Evolutionary conservation across 2,888 invertebrate genomes (phyloP), one percentile per base, ranked within the genome.

Genomic region (Yponomeuta malinellus): DNA sequence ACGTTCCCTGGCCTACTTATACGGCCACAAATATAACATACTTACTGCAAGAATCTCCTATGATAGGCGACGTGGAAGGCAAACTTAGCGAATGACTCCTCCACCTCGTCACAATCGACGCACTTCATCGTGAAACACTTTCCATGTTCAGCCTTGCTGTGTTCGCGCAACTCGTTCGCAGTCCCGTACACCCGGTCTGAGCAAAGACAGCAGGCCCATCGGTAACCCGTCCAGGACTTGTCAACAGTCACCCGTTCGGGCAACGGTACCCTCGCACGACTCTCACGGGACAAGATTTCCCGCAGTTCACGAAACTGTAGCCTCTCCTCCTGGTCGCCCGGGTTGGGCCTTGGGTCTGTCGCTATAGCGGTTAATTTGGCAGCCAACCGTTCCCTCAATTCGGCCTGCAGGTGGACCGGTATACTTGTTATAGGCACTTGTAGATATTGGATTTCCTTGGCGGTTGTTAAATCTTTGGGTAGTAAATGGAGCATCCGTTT

Each of bases 101-200:
- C 93, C 10, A 93, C 87, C 85, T 93, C 94, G 63, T 92, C 92
- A 75, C 94, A 94, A 76, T 93, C 92, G 48, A 90, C 90, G 77
- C 94, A 94, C 78, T 92, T 88, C 76, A 93, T 94, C 73, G 91
- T 90, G 2, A 92, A 83, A 64, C 88, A 82, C 74, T 93, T 92
- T 76, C 91, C 90, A 77, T 94, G 94, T 70, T 88, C 85, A 31
- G 81, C 82, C 70, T 86, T 83, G 75, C 91, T 92, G 81, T 94
- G 94, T 63, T 89, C 86, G 69, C 93, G 84, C 64, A 94, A 81
- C 2, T 33, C 67, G 2, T 15, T 10, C n/a, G 68, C 15, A 33
- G 68, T 68, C 10, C 8, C n/a, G n/a, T 29, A 68, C 29, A 43
- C 48, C 37, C 63, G 48, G 1, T 43, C 31, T 52, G 10, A 2